These are phyloP conservation scores for Melipona quadrifasciata DNA, from an alignment of 1,140 invertebrate species.

Conservation along the genomic window DNA sequence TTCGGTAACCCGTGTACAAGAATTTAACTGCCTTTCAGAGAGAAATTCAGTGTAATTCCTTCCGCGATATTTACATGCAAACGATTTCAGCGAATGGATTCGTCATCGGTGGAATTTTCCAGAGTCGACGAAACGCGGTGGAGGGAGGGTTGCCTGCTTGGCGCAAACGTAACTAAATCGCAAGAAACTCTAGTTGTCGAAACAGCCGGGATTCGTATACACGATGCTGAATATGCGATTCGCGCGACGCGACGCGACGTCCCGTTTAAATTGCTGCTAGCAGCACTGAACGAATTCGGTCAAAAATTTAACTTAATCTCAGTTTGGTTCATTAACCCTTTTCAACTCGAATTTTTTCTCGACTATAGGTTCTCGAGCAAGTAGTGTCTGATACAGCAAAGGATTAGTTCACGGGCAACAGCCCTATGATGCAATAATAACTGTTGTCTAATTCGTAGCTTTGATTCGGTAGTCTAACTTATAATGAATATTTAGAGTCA, in stretches of 20 bases:
- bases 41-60: background rate
- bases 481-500: too few relatives aligned
- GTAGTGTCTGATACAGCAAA: too few relatives aligned
- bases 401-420: too few relatives aligned
- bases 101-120: background rate
- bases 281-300: slow-evolving; percentile 25
- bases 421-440: too few relatives aligned
- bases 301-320: too few relatives aligned
- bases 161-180: too few relatives aligned
- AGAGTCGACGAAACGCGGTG: background rate
- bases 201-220: background rate
- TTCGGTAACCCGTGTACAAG: background rate
- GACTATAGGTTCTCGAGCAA: too few relatives aligned
- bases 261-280: slow-evolving; percentile 41
- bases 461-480: too few relatives aligned
- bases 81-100: background rate
- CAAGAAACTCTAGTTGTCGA: background rate
- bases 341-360: too few relatives aligned
- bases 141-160: background rate
- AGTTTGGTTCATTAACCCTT: background rate
- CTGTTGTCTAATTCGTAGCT: too few relatives aligned
- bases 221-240: background rate
- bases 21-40: background rate
- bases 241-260: background rate
- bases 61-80: background rate